Percentiles rank a stretch among this genome's conserved stretches.
Evolutionary conservation across 92 coral and sea anemone genomes (phyloP).

Genomic region (Epizoanthus illoricatus): DNA sequence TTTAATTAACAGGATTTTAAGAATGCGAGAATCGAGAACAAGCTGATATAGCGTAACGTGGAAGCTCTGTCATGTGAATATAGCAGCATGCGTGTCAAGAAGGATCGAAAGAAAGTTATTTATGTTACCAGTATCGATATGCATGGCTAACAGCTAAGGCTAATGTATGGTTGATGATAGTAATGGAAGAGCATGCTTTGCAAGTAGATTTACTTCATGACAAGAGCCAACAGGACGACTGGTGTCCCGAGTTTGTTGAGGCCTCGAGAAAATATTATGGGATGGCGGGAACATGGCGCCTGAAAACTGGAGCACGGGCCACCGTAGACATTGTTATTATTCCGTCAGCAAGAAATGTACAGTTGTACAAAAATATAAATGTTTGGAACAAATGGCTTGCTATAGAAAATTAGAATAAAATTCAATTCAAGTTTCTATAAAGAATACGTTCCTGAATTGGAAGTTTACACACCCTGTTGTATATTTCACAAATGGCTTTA

Average conservation of each 20-base stretch:
- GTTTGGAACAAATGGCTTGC: constrained; percentile 16
- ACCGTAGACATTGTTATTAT: not conserved
- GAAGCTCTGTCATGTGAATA: constrained; percentile 15
- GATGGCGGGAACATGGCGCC: not conserved
- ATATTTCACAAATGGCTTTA: constrained; percentile 15
- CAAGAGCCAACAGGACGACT: not conserved
- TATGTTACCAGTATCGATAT: not conserved
- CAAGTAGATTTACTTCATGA: not conserved
- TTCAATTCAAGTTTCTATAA: constrained; percentile 22
- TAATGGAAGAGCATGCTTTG: constrained; percentile 6
- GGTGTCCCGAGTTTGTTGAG: not conserved
- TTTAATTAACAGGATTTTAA: constrained; percentile 46
- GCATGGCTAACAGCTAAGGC: not conserved
- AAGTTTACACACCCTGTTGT: constrained; percentile 19
- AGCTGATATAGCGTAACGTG: constrained; percentile 59
- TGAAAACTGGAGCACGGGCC: not conserved
- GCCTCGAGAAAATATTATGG: not conserved
- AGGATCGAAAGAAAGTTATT: constrained; percentile 11
- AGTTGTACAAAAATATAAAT: constrained; percentile 23
- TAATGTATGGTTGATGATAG: constrained; percentile 2
- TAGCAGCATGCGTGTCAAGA: constrained; percentile 27
- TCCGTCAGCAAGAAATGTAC: constrained; percentile 23
- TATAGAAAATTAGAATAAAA: not conserved
- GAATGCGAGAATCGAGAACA: constrained; percentile 43
- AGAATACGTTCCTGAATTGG: not conserved